A percentile compares a stretch with the other conserved stretches of the same genome.
phyloP scores from a whole-genome alignment of 2,888 invertebrate species.

The Chaitophorus viminalis region DNA sequence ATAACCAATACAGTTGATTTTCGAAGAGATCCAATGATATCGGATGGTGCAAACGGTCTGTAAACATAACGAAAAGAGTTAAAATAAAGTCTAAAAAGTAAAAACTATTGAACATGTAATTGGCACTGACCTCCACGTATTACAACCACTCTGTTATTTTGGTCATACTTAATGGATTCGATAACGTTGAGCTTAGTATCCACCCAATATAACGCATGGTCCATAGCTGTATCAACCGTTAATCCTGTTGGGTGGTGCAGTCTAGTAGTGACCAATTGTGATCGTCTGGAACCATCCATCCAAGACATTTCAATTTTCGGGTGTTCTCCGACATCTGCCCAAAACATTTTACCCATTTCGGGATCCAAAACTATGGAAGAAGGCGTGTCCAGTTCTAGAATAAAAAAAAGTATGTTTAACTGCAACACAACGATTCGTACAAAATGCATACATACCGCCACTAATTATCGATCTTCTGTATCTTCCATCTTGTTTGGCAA shows the following conservation, averaged over 20 bases:
- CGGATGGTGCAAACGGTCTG: constrained; percentile 79
- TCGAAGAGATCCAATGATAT: constrained; percentile 93
- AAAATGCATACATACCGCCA: constrained; percentile 65
- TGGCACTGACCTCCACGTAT: constrained; percentile 72
- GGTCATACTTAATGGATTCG: constrained; percentile 86
- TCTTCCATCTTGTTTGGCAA: constrained; percentile 88
- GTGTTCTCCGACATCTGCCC: constrained; percentile 90
- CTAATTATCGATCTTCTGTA: constrained; percentile 84
- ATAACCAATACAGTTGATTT: constrained; percentile 92
- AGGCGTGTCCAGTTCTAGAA: constrained; percentile 81
- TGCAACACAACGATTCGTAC: not conserved
- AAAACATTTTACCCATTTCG: constrained; percentile 86
- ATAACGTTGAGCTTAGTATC: constrained; percentile 92
- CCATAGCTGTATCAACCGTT: constrained; percentile 89
- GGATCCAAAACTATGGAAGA: constrained; percentile 90
- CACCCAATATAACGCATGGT: constrained; percentile 93
- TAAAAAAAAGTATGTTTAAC: not conserved
- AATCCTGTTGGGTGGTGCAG: constrained; percentile 89
- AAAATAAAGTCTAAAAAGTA: constrained; percentile 47
- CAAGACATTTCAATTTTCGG: constrained; percentile 95
- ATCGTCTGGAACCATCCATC: constrained; percentile 94
- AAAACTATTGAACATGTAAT: not conserved
- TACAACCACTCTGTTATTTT: constrained; percentile 78
- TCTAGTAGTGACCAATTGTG: constrained; percentile 81
- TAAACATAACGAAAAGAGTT: not conserved